These are phyloP conservation scores for Spodoptera frugiperda DNA, from an alignment of 1,140 invertebrate species.

Conservation along the genomic window DNA sequence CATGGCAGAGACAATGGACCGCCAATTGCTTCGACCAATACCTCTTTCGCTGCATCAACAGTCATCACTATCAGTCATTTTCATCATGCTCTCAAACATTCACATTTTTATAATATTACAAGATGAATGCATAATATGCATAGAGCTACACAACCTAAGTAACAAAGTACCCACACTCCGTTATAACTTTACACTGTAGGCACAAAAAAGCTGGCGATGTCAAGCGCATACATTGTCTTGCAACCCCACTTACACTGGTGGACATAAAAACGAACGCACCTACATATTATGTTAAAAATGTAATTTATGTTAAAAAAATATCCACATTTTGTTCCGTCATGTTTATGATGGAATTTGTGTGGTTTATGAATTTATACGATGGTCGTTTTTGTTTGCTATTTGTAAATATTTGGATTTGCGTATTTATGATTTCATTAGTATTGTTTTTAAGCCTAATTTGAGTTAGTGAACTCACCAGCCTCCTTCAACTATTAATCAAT, in stretches of 20 bases:
- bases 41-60: no score
- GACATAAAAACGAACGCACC: slow-evolving; percentile 24
- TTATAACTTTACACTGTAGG: slow-evolving; percentile 11
- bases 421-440: no score
- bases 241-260: slow-evolving; percentile 35
- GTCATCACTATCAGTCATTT: no score
- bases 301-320: no score
- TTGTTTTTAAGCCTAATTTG: no score
- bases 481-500: no score
- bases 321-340: slow-evolving; percentile 7
- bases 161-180: slow-evolving; percentile 4
- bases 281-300: background rate
- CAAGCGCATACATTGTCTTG: slow-evolving; percentile 36
- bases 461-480: no score
- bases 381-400: background rate
- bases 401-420: no score
- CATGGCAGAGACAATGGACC: no score
- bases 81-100: no score
- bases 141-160: background rate
- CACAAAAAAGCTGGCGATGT: slow-evolving; percentile 21
- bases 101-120: slow-evolving; percentile 17
- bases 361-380: slow-evolving; percentile 9
- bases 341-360: background rate
- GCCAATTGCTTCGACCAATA: no score
- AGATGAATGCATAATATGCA: slow-evolving; percentile 1